Evolutionary conservation across 2,113 vertebrate species (phyloP).

Genomic region (Pollimyrus isidori): DNA sequence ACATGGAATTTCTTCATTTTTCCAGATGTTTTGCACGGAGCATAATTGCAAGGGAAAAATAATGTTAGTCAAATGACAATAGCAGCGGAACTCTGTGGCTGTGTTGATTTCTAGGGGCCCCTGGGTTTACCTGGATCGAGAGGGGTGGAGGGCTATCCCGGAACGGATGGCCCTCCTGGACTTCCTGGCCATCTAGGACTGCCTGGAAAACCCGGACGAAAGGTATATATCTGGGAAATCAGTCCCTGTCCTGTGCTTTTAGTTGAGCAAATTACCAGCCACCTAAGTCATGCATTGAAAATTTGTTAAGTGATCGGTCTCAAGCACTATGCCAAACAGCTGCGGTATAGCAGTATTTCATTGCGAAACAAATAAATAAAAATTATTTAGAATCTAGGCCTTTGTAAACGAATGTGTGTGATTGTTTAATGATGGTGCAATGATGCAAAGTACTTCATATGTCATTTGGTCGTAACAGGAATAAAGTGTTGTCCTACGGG

Average conservation of each 20-base stretch:
- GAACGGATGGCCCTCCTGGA: conserved; percentile 69
- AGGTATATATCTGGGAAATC: conserved; percentile 53
- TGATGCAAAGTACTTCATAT: not conserved
- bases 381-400: not conserved
- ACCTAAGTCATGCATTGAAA: not conserved
- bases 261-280: not conserved
- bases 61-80: not conserved
- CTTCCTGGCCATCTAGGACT: conserved; percentile 67
- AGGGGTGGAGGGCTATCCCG: conserved; percentile 71
- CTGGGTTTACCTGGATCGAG: conserved; percentile 65
- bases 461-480: not conserved
- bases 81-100: not conserved
- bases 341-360: not conserved
- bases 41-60: not conserved
- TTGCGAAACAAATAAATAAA: not conserved
- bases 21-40: conserved; percentile 14
- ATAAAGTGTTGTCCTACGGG: not conserved
- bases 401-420: not conserved
- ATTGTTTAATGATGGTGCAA: not conserved
- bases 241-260: not conserved
- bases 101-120: conserved; percentile 67
- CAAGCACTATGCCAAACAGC: not conserved
- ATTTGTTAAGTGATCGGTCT: not conserved
- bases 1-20: conserved; percentile 13
- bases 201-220: conserved; percentile 65